Base-by-base conservation (phyloP, 2,797 vertebrate species). In the Chelon labrosus region DNA sequence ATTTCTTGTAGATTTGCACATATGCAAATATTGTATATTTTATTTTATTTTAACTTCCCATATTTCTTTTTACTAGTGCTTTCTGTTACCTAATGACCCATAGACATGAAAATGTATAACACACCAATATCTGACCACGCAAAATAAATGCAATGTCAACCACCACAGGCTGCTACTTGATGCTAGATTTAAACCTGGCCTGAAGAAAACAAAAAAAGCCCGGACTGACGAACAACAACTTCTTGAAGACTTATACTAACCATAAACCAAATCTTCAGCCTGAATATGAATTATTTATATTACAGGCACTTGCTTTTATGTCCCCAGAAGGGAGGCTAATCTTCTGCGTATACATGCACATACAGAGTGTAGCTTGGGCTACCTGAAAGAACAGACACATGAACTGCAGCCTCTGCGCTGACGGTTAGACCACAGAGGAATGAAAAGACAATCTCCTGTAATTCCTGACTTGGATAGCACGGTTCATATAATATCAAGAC, bases 401-500 rank as follows among this genome's bases (percentile, higher is more conserved):
- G 42, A 80, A 54, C 7, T 68, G 39, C 25, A 62, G 64, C 37
- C 16, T 22, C 54, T 61, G 35, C 42, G 19, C 65, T n/a, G 68
- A 50, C 61, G 80, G 79, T 17, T 47, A n/a, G 17, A 46, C 73
- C 58, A 31, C 3, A 10, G 63, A 73, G 52, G 10, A 55, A 62
- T 11, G 42, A 56, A 37, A 16, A 56, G 27, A 61, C 16, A 1
- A 55, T 75, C 19, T 35, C 31, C 31, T 35, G 31, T 52, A 62
- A 75, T 75, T 54, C 64, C 59, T 65, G 50, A 63, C 68, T 69
- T 52, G 64, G 57, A 73, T 68, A 68, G 50, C 69, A 80, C 0
- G 35, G 69, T 68, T 83, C 77, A 74, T 60, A 53, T 75, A 68
- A 60, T 58, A 66, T 68, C 62, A 70, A 61, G 53, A 59, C 73